Base-by-base conservation (phyloP, 2,113 vertebrate genomes). In the Uria aalge region DNA sequence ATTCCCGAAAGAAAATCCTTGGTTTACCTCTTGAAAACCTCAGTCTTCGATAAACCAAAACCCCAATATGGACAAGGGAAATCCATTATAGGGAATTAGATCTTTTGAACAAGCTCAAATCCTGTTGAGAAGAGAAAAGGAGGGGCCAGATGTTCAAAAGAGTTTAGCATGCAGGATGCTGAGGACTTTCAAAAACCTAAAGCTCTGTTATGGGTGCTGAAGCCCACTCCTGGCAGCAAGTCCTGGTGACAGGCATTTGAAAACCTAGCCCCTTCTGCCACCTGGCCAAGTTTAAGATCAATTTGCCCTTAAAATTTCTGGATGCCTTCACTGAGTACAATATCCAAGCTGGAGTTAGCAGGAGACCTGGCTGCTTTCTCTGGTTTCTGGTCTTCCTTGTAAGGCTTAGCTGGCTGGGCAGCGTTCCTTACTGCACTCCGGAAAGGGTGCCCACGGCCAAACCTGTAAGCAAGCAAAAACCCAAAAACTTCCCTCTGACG, bases 301-400 rank as follows among this genome's bases (percentile, higher is more conserved):
- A 86, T 81, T 82, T 94, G 56, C 24, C 72, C 60, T 89, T 75
- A 84, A 73, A 92, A 81, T 90, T 94, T 48, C 43, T 91, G 85
- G 80, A 89, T 84, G 73, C 48, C 30, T 92, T 93, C 79, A 74
- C 36, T 7, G 27, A 84, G 43, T 50, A 4, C 15, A 52, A 56
- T 5, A 66, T 79, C 53, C 74, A 94, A 75, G 57, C 36, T 79
- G 53, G 85, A 92, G 59, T 16, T 59, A 66, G 78, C 62, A 83
- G 67, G 59, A 80, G 63, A 88, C 15, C 59, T 48, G 88, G n/a
- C 80, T 92, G 18, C 60, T 36, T 72, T 52, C 64, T 91, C 47
- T 15, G 13, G 38, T 81, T 96, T 79, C 50, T 93, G 78, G 32
- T 83, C 57, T 67, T 87, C 64, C 20, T 90, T 22, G 78, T 52